A percentile compares a stretch with the other conserved stretches of the same genome.
phyloP scores from a whole-genome alignment of 2,797 vertebrate species.

The Chrosomus eos region DNA sequence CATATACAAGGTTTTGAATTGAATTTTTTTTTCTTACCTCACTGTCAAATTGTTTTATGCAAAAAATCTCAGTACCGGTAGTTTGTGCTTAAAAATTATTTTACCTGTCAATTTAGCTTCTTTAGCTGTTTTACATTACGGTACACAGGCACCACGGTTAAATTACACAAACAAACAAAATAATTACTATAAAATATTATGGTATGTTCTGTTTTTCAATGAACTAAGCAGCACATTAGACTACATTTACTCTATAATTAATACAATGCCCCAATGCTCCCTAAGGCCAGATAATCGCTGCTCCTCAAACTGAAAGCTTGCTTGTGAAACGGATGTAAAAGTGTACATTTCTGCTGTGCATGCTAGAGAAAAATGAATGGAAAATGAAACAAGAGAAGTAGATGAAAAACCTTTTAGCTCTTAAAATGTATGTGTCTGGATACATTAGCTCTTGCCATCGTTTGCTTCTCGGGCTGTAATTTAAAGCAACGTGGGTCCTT shows the following conservation, averaged over 20 bases:
- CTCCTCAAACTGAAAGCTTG: not conserved
- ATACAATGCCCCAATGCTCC: not conserved
- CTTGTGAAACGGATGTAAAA: not conserved
- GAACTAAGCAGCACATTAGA: not conserved
- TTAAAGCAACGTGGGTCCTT: constrained; percentile 50
- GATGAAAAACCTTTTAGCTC: constrained; percentile 49
- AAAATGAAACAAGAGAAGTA: constrained; percentile 46
- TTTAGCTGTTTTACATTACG: too few relatives aligned
- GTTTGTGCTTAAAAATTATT: not conserved
- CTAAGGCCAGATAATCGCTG: not conserved
- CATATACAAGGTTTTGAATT: too few relatives aligned
- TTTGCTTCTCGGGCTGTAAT: constrained; percentile 54
- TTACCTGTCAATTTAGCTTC: not conserved
- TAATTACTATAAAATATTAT: not conserved
- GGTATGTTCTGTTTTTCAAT: not conserved
- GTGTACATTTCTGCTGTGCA: constrained; percentile 5
- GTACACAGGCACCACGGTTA: not conserved
- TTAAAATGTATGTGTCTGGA: constrained; percentile 27
- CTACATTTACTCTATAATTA: not conserved
- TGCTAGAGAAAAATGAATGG: constrained; percentile 34
- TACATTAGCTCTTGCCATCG: constrained; percentile 50
- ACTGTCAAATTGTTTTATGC: not conserved
- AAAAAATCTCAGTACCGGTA: not conserved
- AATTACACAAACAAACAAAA: not conserved
- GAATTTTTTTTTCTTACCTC: not conserved